These are phyloP conservation scores for Neelides folsomi DNA, from an alignment of 2,888 invertebrate genomes.

Conservation along the genomic window DNA sequence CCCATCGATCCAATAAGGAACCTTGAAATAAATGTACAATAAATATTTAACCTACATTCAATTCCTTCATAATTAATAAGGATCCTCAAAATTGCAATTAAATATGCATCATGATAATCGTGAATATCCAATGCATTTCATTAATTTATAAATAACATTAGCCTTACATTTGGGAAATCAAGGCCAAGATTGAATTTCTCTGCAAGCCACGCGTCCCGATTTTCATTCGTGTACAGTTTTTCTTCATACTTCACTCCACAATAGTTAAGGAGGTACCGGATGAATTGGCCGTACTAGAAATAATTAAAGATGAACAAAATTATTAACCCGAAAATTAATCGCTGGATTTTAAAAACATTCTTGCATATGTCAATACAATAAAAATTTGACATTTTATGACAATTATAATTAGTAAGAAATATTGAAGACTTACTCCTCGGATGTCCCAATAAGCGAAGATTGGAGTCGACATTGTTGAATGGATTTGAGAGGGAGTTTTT, in stretches of 20 bases:
- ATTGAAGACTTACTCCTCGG: conserved; percentile 3
- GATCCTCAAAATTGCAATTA: background rate
- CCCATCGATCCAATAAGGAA: conserved; percentile 40
- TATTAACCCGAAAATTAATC: no score
- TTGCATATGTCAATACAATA: no score
- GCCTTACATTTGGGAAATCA: conserved; percentile 18
- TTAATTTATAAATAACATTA: no score
- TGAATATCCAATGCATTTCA: background rate
- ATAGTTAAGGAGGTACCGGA: conserved; percentile 4
- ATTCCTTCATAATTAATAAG: background rate
- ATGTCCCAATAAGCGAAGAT: conserved; percentile 4
- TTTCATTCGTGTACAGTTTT: background rate
- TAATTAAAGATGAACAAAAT: background rate
- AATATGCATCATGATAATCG: no score
- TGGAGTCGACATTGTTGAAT: conserved; percentile 1
- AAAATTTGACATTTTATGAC: no score
- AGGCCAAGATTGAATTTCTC: conserved; percentile 11
- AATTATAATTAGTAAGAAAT: background rate
- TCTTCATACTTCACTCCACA: conserved; percentile 4
- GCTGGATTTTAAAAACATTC: no score
- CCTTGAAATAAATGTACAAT: conserved; percentile 4
- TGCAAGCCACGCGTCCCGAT: conserved; percentile 10
- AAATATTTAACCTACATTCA: background rate
- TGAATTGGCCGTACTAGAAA: conserved; percentile 3
- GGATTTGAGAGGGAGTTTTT: no score